Conservation (phyloP, 2,113 vertebrate genomes). For the Leptodactylus fuscus region DNA sequence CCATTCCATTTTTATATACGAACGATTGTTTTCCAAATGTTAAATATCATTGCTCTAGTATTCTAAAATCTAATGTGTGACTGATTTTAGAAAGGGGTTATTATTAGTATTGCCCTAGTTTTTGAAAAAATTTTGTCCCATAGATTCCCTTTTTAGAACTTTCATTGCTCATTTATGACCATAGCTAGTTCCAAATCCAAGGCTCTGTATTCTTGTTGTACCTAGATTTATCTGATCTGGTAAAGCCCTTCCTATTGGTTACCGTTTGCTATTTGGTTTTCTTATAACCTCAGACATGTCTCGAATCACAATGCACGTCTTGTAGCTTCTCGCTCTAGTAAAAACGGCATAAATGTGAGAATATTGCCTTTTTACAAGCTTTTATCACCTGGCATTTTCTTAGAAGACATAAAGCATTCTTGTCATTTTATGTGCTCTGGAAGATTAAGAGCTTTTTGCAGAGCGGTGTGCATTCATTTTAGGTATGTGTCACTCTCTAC, state of each 20-base stretch:
- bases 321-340: constrained; percentile 48
- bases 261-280: background rate
- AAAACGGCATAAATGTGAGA: background rate
- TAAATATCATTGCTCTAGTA: too few species aligned
- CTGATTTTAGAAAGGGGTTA: too few species aligned
- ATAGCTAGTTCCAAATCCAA: too few species aligned
- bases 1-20: too few species aligned
- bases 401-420: constrained; percentile 34
- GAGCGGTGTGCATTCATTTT: background rate
- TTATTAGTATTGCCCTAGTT: too few species aligned
- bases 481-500: background rate
- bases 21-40: too few species aligned
- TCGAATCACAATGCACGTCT: background rate
- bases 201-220: too few species aligned
- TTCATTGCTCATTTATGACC: too few species aligned
- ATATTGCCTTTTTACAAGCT: constrained; percentile 17
- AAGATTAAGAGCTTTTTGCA: background rate
- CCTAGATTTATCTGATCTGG: too few species aligned
- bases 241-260: background rate
- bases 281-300: background rate
- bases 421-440: background rate
- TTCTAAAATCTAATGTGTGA: too few species aligned
- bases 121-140: too few species aligned
- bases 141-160: too few species aligned
- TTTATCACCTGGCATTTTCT: background rate